Percentiles rank a stretch among this genome's conserved stretches.
These are phyloP conservation scores for Astreopora myriophthalma DNA, from an alignment of 64 coral and sea anemone species.

Conservation along the genomic window DNA sequence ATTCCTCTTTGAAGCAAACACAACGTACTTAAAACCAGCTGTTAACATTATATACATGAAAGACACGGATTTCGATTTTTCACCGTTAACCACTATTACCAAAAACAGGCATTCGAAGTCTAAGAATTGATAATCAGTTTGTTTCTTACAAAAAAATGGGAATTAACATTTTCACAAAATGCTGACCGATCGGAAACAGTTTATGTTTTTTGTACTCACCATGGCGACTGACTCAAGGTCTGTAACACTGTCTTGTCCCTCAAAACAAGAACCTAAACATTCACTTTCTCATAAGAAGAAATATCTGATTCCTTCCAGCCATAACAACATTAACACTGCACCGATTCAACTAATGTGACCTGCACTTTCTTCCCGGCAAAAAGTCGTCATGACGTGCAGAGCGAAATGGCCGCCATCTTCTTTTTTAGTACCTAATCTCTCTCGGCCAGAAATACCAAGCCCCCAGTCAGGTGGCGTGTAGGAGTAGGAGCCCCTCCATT, in stretches of 20 bases:
- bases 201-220: background rate
- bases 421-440: background rate
- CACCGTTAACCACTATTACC: no score
- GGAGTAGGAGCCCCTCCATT: no score
- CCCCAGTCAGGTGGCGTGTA: no score
- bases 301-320: background rate
- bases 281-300: background rate
- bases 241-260: background rate
- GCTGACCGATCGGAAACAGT: background rate
- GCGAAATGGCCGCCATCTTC: constrained; percentile 9
- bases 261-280: background rate
- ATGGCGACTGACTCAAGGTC: constrained; percentile 2
- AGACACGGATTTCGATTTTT: no score
- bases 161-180: no score
- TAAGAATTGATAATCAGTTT: background rate
- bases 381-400: background rate
- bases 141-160: no score
- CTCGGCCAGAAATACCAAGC: background rate
- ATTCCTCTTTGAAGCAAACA: no score
- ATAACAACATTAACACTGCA: background rate
- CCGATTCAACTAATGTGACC: background rate
- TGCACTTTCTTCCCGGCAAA: background rate
- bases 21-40: no score
- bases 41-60: no score
- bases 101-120: background rate